These are phyloP conservation scores for Melangyna quadrimaculata DNA, from an alignment of 2,888 invertebrate genomes.

Conservation along the genomic window DNA sequence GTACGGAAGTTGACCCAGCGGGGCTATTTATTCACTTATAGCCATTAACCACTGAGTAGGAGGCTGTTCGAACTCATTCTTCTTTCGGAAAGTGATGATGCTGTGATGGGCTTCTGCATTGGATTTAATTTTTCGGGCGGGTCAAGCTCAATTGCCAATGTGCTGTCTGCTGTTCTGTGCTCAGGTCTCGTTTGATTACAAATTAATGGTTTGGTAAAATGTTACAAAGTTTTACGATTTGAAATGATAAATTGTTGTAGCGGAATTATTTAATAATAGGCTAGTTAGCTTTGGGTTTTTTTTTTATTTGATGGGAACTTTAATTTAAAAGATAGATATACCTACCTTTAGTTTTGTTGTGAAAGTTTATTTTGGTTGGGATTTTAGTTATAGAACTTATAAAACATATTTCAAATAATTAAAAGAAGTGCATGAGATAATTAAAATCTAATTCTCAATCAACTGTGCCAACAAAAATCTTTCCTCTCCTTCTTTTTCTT, in stretches of 20 bases:
- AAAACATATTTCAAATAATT: neutral
- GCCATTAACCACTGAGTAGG: conserved; percentile 67
- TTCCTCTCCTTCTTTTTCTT: too few relatives aligned
- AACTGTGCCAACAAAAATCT: too few relatives aligned
- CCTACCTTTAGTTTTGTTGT: neutral
- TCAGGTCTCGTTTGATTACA: conserved; percentile 66
- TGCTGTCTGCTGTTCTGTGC: neutral
- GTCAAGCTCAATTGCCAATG: conserved; percentile 23
- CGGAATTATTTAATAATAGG: conserved; percentile 57
- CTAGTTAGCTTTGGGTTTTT: conserved; percentile 5
- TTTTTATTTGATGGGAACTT: neutral
- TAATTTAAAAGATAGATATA: neutral
- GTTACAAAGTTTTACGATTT: conserved; percentile 49
- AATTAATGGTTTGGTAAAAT: conserved; percentile 68
- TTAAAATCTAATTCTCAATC: too few relatives aligned
- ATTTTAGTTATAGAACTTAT: neutral
- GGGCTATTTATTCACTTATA: conserved; percentile 66
- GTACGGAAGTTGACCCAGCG: conserved; percentile 62
- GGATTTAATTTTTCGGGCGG: conserved; percentile 30
- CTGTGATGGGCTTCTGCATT: conserved; percentile 39
- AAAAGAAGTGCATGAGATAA: too few relatives aligned
- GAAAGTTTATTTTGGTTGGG: neutral
- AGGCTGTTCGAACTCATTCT: conserved; percentile 53
- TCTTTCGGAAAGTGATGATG: conserved; percentile 45
- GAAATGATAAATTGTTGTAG: conserved; percentile 56